Evolutionary conservation across 1,140 invertebrate species (phyloP).

Genomic region (Octopus sinensis): DNA sequence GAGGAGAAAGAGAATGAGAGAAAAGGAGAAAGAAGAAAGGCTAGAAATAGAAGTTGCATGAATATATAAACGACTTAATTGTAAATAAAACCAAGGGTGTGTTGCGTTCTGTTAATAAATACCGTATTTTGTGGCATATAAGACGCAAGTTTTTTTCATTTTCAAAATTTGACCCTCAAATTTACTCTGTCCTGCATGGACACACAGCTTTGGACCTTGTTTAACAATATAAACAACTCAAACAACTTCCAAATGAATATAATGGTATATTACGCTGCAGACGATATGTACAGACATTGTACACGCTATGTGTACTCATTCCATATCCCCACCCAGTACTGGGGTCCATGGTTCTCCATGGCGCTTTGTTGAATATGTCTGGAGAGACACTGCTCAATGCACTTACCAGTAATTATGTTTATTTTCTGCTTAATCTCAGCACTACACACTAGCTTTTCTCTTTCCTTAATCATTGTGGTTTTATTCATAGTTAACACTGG

Average conservation of each 20-base stretch:
- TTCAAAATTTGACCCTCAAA: not conserved
- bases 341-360: not conserved
- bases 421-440: slow-evolving; percentile 5
- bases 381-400: not conserved
- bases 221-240: not conserved
- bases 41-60: too few species aligned
- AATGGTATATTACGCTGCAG: not conserved
- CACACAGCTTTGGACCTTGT: not conserved
- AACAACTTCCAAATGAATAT: slow-evolving; percentile 6
- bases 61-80: too few species aligned
- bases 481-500: not conserved
- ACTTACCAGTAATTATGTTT: not conserved
- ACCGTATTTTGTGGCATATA: slow-evolving; percentile 2
- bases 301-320: not conserved
- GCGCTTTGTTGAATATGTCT: not conserved
- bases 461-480: not conserved
- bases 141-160: not conserved
- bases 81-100: too few species aligned
- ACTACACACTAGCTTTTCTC: not conserved
- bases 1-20: too few species aligned
- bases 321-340: not conserved
- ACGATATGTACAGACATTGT: not conserved
- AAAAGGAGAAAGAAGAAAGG: too few species aligned
- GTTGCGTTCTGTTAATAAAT: not conserved
- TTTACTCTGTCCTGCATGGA: not conserved